phyloP scores from a whole-genome alignment of 2,797 vertebrate species.

The Epinephelus coioides region DNA sequence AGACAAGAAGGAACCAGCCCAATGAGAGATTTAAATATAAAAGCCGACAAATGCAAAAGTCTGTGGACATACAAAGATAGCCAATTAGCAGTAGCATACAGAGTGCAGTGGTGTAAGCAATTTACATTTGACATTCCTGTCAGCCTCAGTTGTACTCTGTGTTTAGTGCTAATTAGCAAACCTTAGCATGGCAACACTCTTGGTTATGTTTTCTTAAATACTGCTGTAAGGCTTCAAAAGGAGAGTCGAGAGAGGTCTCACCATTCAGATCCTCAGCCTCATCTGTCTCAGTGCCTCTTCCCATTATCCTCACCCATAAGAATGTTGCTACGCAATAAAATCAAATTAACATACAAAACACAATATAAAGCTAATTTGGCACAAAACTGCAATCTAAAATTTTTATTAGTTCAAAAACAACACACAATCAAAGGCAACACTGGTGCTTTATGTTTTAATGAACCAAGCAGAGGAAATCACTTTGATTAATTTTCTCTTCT shows the following conservation, averaged over 20 bases:
- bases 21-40: too few relatives aligned
- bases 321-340: background rate
- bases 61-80: too few relatives aligned
- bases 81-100: too few relatives aligned
- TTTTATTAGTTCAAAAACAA: background rate
- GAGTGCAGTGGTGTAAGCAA: too few relatives aligned
- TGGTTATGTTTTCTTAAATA: too few relatives aligned
- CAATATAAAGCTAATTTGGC: background rate
- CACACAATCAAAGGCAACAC: background rate
- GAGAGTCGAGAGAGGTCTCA: background rate
- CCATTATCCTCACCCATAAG: background rate
- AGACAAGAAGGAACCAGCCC: too few relatives aligned
- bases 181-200: background rate
- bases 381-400: too few relatives aligned
- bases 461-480: background rate
- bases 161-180: background rate
- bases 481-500: conserved; percentile 17
- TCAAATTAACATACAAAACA: background rate
- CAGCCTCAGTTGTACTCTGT: background rate
- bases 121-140: background rate
- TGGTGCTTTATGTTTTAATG: background rate
- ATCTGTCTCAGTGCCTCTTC: conserved; percentile 1
- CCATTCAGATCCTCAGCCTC: background rate
- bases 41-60: too few relatives aligned
- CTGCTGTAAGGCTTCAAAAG: background rate